A percentile compares a stretch with the other conserved stretches of the same genome.
Conservation (phyloP, 1,140 invertebrate genomes). For the Patella vulgata region DNA sequence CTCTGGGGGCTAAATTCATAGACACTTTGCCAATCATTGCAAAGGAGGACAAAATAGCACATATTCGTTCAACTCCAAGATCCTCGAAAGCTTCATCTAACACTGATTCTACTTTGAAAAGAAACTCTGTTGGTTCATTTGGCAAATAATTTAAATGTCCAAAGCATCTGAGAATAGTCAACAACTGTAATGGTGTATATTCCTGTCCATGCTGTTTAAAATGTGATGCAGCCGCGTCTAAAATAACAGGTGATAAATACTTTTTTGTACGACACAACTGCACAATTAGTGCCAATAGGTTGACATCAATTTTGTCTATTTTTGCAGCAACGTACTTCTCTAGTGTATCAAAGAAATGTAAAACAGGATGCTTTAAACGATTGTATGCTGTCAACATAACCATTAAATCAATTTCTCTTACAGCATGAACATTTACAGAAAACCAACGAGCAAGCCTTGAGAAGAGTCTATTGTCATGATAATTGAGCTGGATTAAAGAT, state of each 20-base stretch:
- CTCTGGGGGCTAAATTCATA: conserved; percentile 72
- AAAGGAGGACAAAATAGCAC: conserved; percentile 75
- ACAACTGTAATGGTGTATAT: conserved; percentile 70
- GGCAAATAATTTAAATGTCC: conserved; percentile 75
- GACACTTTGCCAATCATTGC: conserved; percentile 76
- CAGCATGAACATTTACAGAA: conserved; percentile 72
- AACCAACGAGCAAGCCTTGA: conserved; percentile 72
- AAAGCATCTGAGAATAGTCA: conserved; percentile 73
- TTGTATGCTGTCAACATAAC: conserved; percentile 68
- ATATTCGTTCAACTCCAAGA: conserved; percentile 71
- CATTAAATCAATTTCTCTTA: conserved; percentile 72
- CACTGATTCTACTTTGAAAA: conserved; percentile 71
- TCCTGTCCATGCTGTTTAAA: conserved; percentile 69
- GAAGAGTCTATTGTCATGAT: conserved; percentile 66
- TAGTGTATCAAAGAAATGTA: conserved; percentile 71
- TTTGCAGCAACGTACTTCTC: conserved; percentile 72
- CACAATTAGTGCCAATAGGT: conserved; percentile 72
- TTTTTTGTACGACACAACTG: conserved; percentile 74
- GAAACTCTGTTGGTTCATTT: conserved; percentile 71
- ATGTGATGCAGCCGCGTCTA: conserved; percentile 72
- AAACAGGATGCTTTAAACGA: conserved; percentile 49
- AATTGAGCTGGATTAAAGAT: conserved; percentile 61
- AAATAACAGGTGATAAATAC: conserved; percentile 71
- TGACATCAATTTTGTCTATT: conserved; percentile 66
- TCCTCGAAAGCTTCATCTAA: conserved; percentile 73